Evolutionary conservation across 2,113 vertebrate species (phyloP), one percentile per base, ranked within the genome.

Genomic region (Azemiops feae): DNA sequence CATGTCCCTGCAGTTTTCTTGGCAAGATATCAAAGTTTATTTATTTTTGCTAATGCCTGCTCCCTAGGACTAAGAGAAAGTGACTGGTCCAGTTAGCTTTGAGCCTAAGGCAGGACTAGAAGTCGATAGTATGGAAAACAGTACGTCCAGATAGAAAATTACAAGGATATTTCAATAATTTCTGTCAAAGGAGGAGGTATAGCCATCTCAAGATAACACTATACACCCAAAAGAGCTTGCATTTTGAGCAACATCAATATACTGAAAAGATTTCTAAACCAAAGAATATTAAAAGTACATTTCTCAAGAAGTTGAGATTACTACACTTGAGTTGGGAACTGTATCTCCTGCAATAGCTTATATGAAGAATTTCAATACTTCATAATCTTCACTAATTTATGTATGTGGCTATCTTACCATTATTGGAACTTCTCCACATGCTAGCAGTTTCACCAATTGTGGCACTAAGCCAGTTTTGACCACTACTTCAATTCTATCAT

Each of bases 401-500:
- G 10, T 8, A 47, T 54, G 34, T 18, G 14, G 6, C 6, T 1
- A 85, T 52, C 98, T 95, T 96, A 99, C 99, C 98, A 99, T 96
- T 93, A 99, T 98, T n/a, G 98, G 96, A 93, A 99, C 96, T 25
- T 99, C 98, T 30, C 94, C 97, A 45, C 97, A 98, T 87, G 96
- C 97, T 3, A 99, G 97, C 74, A 99, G 98, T 93, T 98, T 98
- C 52, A 99, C 98, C 50, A 99, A 97, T 2, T 98, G 98, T 5
- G 98, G 98, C 50, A 99, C 98, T 93, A 99, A 92, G 22, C 98
- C 98, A 1, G 98, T 97, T 94, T 98, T 98, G 95, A 99, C 98
- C 90, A 99, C 99, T 96, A 99, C 97, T 94, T 99, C 98, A 96
- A 99, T 99, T 92, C 98, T 98, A 93, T 99, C 99, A 47, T 99